Base-by-base conservation (phyloP, 2,113 vertebrate species). In the Syngnathoides biaculeatus region DNA sequence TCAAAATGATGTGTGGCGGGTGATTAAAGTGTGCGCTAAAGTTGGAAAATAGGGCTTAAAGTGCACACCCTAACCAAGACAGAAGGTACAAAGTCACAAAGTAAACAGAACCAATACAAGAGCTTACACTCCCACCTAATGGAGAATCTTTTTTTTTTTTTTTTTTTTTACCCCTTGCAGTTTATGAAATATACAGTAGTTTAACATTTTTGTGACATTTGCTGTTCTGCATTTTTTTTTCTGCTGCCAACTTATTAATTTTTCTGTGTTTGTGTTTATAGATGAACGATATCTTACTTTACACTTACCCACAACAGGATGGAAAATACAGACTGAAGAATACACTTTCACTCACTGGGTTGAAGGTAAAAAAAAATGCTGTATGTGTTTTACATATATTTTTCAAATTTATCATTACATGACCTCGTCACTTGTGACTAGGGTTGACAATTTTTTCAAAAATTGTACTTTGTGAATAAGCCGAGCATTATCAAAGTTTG, bases 201-300 rank as follows among this genome's bases (percentile, higher is more conserved):
- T n/a, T 6, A 7, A n/a, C 19, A 48, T 50, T 50, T 50, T 42
- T 13, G 1, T 47, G 15, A 47, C 20, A 19, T 27, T 40, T 17
- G 40, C 27, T 22, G n/a, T 20, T 57, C 8, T 64, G 45, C 27
- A 45, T 61, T n/a, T 30, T 12, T 20, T 55, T n/a, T n/a, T 3
- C 48, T 56, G 9, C 8, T 24, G 20, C 40, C 3, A 30, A 17
- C 66, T 8, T 71, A 47, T 66, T 71, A 8, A 53, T 20, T 64
- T 27, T 13, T 27, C 0, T 58, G 5, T 69, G 1, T 71, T 27
- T 72, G n/a, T 84, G 53, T 78, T 82, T 48, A 72, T 77, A 99
- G 97, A 98, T 98, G 95, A 99, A 94, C 13, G 97, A 99, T 17
- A 86, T 98, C 69, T 91, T 99, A 74, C 92, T 99, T 24, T 99